Evolutionary conservation across 1,140 invertebrate species (phyloP), one percentile per base, ranked within the genome.

Genomic region (Drosophila willistoni): DNA sequence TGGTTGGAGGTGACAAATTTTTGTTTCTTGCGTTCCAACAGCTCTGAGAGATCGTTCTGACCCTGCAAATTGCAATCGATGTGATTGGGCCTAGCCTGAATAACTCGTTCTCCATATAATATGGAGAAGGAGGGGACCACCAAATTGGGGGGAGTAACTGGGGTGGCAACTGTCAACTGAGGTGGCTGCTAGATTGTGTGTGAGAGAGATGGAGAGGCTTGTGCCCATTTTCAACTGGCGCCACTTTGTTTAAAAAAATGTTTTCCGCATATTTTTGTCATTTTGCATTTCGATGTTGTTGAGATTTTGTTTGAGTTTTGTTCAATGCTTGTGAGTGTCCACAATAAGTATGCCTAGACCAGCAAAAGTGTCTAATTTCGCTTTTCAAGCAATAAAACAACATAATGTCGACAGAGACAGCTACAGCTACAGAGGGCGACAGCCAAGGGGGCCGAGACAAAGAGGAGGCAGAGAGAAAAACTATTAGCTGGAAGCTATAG

Each of bases 291-390:
- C 47, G 64, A 68, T 65, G 68, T 61, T 67, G 67, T 69, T 51
- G 17, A 29, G 29, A 51, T 51, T 51, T 51, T 51, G 6, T 47
- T 9, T 47, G 7, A 51, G 17, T 51, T 51, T 51, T 51, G 44
- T 51, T 51, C 44, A 63, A 71, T 71, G 69, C 66, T 42, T 68
- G 34, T 39, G 36, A 13, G 39, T 77, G 64, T 64, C 34, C 10
- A 36, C 34, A 36, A 36, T 10, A 36, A 17, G 42, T 39, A 39
- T 59, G 57, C 68, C 44, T 17, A 60, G 59, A 10, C 44, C 78
- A 81, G 83, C 83, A 87, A 89, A 84, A 78, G 84, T 87, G 80
- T 87, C 84, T 84, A 87, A 87, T 87, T 87, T 89, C 84, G 77
- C 55, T 70, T 77, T 69, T 66, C 57, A 69, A 65, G 68, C 77